Evolutionary conservation across 2,888 invertebrate species (phyloP), one percentile per base, ranked within the genome.

Genomic region (Patella depressa): DNA sequence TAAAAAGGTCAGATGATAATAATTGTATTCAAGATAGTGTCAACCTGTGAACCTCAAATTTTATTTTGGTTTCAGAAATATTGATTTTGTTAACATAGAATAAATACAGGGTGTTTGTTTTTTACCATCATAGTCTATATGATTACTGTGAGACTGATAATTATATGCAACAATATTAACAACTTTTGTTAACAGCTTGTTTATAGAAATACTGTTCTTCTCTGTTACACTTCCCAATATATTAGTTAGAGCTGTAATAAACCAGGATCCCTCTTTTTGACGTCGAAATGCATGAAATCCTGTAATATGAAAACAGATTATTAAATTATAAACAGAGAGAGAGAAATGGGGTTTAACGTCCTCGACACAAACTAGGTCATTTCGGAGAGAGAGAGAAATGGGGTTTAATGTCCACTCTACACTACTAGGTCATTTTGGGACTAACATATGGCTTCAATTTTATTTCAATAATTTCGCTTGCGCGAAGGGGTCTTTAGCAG

Each of bases 231-330:
- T 72, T 4, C 74, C 72, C 24, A 83, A 73, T 4, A 82, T 75
- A 19, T 78, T 74, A 80, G 80, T 81, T 11, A 83, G 73, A 55
- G 79, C 83, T 53, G 57, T 74, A 2, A 82, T 75, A 74, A 83
- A 82, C 83, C 83, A 83, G 45, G 83, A 82, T 24, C 83, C 83
- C 59, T 79, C 80, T 72, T 83, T 81, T 53, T 80, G 80, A 57
- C 83, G 78, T 54, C 83, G 78, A 71, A 83, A 83, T 45, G 83
- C 83, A 78, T 83, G 82, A 65, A 76, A 74, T 17, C 83, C 83
- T 83, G 19, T 34, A 71, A 17, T 19, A 19, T 24, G 19, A 34
- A 19, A 53, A 3, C 7, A 29, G 5, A n/a, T 9, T 70, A 24
- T 14, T 14, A 74, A 17, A 45, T 54, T 59, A 57, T 34, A 3